phyloP scores from a whole-genome alignment of 2,113 vertebrate species.

The Chelonoidis abingdonii region DNA sequence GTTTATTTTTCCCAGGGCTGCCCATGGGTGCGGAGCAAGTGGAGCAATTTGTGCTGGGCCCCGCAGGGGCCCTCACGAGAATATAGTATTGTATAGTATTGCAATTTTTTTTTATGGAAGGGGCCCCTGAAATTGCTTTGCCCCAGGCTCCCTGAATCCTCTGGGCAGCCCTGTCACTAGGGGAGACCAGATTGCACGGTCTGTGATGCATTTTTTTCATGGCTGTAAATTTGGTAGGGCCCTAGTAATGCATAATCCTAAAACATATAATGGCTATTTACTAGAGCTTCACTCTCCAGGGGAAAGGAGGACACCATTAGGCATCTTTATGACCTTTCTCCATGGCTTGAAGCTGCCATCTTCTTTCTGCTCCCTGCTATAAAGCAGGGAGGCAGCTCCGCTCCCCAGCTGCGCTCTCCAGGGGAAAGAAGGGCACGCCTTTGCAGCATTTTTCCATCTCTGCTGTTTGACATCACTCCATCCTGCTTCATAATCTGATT shows the following conservation, averaged over 20 bases:
- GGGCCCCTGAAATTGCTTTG: no score
- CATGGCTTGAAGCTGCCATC: constrained; percentile 62
- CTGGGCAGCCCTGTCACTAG: no score
- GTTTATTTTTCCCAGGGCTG: no score
- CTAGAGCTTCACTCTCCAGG: constrained; percentile 68
- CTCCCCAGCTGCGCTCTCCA: constrained; percentile 58
- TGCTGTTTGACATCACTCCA: constrained; percentile 68
- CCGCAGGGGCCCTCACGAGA: no score
- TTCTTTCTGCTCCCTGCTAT: constrained; percentile 61
- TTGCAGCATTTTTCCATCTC: constrained; percentile 73
- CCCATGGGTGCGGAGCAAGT: no score
- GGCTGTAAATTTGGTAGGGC: no score
- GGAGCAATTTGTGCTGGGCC: no score
- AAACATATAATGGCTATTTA: constrained; percentile 50
- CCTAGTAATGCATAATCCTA: not conserved
- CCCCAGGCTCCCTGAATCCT: no score
- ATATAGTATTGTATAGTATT: no score
- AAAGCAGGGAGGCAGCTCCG: constrained; percentile 60
- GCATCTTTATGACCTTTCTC: constrained; percentile 42
- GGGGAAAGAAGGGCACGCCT: constrained; percentile 57
- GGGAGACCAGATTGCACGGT: no score
- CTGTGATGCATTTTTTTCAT: no score
- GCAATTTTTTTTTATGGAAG: no score
- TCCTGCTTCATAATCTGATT: constrained; percentile 69
- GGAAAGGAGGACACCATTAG: constrained; percentile 63